These are phyloP conservation scores for Ormyrus pomaceus DNA, from an alignment of 2,888 invertebrate species.

Conservation along the genomic window DNA sequence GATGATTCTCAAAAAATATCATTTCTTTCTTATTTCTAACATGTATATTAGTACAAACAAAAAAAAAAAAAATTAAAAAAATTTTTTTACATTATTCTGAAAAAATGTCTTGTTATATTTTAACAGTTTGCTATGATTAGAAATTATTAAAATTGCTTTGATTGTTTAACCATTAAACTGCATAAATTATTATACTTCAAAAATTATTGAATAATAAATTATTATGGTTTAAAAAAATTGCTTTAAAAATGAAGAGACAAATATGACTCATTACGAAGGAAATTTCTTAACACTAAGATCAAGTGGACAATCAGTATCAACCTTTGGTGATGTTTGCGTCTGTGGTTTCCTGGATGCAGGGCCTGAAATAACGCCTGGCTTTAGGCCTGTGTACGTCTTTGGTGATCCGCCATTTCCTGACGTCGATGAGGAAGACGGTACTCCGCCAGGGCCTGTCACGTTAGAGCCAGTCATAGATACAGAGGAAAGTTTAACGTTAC, in stretches of 20 bases:
- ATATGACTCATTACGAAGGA: too few relatives aligned
- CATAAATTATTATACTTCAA: too few relatives aligned
- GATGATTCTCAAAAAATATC: neutral
- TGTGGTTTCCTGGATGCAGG: conserved; percentile 89
- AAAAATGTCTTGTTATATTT: too few relatives aligned
- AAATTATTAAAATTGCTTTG: too few relatives aligned
- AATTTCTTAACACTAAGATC: too few relatives aligned
- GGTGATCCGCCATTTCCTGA: conserved; percentile 79
- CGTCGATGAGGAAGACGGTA: conserved; percentile 42
- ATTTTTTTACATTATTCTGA: neutral
- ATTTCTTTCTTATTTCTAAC: neutral
- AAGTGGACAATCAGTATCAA: conserved; percentile 44
- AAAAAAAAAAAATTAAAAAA: neutral
- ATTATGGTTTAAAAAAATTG: too few relatives aligned
- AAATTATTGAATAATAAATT: too few relatives aligned
- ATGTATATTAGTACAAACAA: neutral
- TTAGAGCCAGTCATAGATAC: conserved; percentile 56
- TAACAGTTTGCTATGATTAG: too few relatives aligned
- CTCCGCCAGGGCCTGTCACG: conserved; percentile 65
- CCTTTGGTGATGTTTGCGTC: conserved; percentile 75
- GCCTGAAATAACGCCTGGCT: conserved; percentile 91
- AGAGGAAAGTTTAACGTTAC: conserved; percentile 67
- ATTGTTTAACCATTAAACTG: too few relatives aligned
- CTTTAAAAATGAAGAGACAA: too few relatives aligned
- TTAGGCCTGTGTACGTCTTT: conserved; percentile 87